Base-by-base conservation (phyloP, 2,888 invertebrate species). In the Athripsodes cinereus region DNA sequence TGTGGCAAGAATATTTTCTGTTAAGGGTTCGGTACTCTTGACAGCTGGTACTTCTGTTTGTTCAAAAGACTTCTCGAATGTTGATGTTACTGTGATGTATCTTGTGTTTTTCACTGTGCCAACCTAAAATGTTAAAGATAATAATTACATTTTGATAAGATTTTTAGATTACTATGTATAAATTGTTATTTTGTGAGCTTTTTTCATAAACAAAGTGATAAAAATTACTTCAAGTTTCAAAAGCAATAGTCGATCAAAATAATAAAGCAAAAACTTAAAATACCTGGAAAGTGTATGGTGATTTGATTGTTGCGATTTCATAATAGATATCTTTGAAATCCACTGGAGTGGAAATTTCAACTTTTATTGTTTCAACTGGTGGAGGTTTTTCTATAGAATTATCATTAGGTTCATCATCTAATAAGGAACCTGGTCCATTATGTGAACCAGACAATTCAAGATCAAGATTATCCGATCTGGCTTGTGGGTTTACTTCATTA, bases 241-340 rank as follows among this genome's bases (percentile, higher is more conserved):
- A n/a, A n/a, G n/a, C n/a, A n/a, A n/a, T n/a, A n/a, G n/a, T n/a
- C n/a, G n/a, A n/a, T n/a, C n/a, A n/a, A n/a, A n/a, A n/a, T n/a
- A n/a, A 26, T 26, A 26, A 26, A 6, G 26, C 26, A 26, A 26
- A n/a, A n/a, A n/a, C n/a, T n/a, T 8, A 20, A 2, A 69, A 72
- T 78, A 91, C 92, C 86, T 92, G 92, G 74, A 92, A 93, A 58
- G 90, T 87, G 68, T 92, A 93, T 2, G 93, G 92, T 61, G 92
- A 91, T 72, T 90, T 91, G 65, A 93, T 89, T 1, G 93, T 93
- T 40, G 92, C 92, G 66, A 93, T 90, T 79, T 93, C 90, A 69
- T 90, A 92, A 69, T 93, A 92, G 64, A 89, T 82, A 71, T 92
- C 90, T 70, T 84, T 85, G 68, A 92, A 90, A 71, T 92, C 90